Evolutionary conservation across 2,113 vertebrate species (phyloP).

Genomic region (Scomber colias): DNA sequence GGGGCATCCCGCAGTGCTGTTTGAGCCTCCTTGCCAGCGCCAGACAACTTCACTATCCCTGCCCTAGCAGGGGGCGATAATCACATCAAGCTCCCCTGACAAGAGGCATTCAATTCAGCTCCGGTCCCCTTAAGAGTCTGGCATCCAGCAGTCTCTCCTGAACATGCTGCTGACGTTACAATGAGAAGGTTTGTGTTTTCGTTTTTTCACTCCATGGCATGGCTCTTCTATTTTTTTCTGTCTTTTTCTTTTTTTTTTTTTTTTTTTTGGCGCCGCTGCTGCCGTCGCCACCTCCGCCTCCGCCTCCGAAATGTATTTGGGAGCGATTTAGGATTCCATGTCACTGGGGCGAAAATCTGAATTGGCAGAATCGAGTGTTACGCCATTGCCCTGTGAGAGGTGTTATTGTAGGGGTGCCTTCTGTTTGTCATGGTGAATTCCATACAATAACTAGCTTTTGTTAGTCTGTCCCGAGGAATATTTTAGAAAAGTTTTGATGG

Average conservation of each 20-base stretch:
- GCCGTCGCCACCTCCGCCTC: background rate
- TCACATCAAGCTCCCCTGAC: slow-evolving; percentile 85
- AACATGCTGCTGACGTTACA: slow-evolving; percentile 78
- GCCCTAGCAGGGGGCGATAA: slow-evolving; percentile 84
- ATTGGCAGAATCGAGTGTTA: slow-evolving; percentile 59
- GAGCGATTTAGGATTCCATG: slow-evolving; percentile 54
- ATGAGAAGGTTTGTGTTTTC: slow-evolving; percentile 79
- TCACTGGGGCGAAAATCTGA: slow-evolving; percentile 56
- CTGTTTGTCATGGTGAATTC: slow-evolving; percentile 56
- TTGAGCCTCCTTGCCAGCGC: slow-evolving; percentile 75
- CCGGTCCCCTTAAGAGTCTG: slow-evolving; percentile 80
- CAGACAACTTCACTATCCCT: slow-evolving; percentile 84
- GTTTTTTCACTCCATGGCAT: slow-evolving; percentile 60
- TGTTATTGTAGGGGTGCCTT: slow-evolving; percentile 50
- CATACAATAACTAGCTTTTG: slow-evolving; percentile 35
- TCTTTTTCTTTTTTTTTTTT: background rate
- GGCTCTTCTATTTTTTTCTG: slow-evolving; percentile 6
- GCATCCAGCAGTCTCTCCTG: slow-evolving; percentile 76
- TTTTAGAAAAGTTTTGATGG: slow-evolving; percentile 41
- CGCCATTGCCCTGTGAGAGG: slow-evolving; percentile 34
- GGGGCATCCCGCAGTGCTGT: slow-evolving; percentile 77
- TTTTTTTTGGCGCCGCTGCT: slow-evolving; percentile 1
- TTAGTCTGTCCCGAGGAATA: slow-evolving; percentile 19
- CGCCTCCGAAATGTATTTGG: slow-evolving; percentile 35
- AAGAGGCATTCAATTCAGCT: slow-evolving; percentile 84